Base-by-base conservation (phyloP, 2,888 invertebrate genomes). In the Acleris sparsana region DNA sequence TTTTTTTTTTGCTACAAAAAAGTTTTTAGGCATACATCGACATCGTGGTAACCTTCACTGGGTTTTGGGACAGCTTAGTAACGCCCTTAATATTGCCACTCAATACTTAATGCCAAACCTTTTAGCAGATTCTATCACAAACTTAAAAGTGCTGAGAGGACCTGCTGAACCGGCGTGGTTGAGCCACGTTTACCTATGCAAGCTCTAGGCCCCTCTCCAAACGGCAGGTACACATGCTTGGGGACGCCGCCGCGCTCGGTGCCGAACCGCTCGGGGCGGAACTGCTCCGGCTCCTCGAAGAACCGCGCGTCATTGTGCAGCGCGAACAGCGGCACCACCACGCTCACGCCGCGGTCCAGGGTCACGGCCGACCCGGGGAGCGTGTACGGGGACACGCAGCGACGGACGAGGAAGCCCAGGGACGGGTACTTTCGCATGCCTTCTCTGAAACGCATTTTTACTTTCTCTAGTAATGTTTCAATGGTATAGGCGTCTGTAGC, bases 211-310 rank as follows among this genome's bases (percentile, higher is more conserved):
- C 70, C 70, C 33, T 71, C 71, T n/a, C 71, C 71, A 44, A 71
- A 71, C 2, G 70, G 69, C 20, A 71, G 60, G 44, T 67, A 71
- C n/a, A 62, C 67, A n/a, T 62, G 59, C 20, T 63, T 64, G 5
- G 46, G 57, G 5, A 69, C 55, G 11, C 44, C 9, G 7, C 22
- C 53, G 11, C 39, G n/a, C n/a, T 53, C 57, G 2, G 17, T 7
- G 13, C 68, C 66, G 53, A 77, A 77, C 66, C 78, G 68, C 53
- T 75, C 75, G 0, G 78, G 78, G n/a, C 56, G 70, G 39, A 74
- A 77, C n/a, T 69, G 53, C 18, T 72, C 70, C 0, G 78, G 75
- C 3, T 73, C 66, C 13, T 74, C 71, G 56, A 77, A 78, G 59
- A 72, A 72, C 20, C 71, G 39, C 43, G 71, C 70, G 57, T 77